A percentile compares a stretch with the other conserved stretches of the same genome.
These are phyloP conservation scores for Zaprionus bogoriensis DNA, from an alignment of 2,888 invertebrate genomes.

Conservation along the genomic window DNA sequence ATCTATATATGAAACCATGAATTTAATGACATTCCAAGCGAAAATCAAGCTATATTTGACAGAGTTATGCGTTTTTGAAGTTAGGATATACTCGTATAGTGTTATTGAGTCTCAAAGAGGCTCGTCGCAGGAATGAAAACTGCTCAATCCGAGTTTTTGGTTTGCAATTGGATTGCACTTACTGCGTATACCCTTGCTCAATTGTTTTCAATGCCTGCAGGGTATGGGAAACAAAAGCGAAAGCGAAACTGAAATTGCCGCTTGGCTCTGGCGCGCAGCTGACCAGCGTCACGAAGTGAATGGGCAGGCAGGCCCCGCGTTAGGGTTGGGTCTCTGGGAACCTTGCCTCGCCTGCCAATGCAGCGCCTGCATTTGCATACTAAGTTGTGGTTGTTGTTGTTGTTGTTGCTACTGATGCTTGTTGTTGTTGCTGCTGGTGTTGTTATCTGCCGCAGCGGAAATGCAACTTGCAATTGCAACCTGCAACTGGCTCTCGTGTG, in stretches of 20 bases:
- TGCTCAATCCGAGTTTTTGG: no score
- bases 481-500: constrained; percentile 35
- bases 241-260: constrained; percentile 26
- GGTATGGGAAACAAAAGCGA: constrained; percentile 13
- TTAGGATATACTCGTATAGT: no score
- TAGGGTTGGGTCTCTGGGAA: constrained; percentile 10
- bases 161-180: no score
- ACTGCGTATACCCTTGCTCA: no score
- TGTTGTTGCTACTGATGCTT: constrained; percentile 19
- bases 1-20: no score
- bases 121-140: no score
- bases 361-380: constrained; percentile 59
- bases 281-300: constrained; percentile 68
- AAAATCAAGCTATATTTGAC: no score
- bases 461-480: constrained; percentile 50
- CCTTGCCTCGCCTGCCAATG: neutral
- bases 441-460: constrained; percentile 69
- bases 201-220: no score
- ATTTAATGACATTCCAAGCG: no score
- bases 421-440: constrained; percentile 28
- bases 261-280: constrained; percentile 30
- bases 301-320: constrained; percentile 17
- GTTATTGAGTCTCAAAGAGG: no score
- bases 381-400: constrained; percentile 26
- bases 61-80: no score